Base-by-base conservation (phyloP, 30 jellyfish, hydroid and myxozoan species). In the Cassiopea andromeda region DNA sequence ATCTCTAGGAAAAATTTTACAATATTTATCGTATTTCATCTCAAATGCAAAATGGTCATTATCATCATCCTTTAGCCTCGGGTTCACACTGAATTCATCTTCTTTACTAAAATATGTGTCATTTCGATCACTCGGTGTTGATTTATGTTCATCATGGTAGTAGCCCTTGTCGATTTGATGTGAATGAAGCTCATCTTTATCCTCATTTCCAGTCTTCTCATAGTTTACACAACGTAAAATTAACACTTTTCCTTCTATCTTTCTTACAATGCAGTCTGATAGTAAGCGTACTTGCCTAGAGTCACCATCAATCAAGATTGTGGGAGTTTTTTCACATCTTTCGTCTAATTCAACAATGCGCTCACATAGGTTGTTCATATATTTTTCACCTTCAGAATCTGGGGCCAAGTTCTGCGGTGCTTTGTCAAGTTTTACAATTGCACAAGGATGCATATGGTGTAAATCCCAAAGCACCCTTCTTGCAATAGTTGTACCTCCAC, bases 401-500 rank as follows among this genome's bases (percentile, higher is more conserved):
- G 77, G 72, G 67, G 85, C 70, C 12, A 54, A 68, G 86, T 60
- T 15, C 27, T 85, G 83, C 54, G 77, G 69, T 43, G 48, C 80
- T 1, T 45, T 9, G 6, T 48, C 69, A 75, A 77, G 72, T 57
- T 87, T 87, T 18, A 68, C 94, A 1, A 87, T 77, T 14, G 89
- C 89, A 69, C 94, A 87, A 18, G 94, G 94, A 54, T 17, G 66
- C 54, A 47, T 73, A 6, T 38, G 38, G 58, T 69, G 94, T 3
- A 87, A 81, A 14, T 87, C 89, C 94, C 94, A 87, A 48, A 87
- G 72, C 9, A 77, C 84, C 13, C 94, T 19, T 61, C 94, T 57
- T 2, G 94, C 94, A 19, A 87, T 79, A 7, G 94, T 87, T 6
- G 94, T 64, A 1, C 94, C 94, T 43, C 94, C 94, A 17, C 88